A percentile compares a stretch with the other conserved stretches of the same genome.
Evolutionary conservation across 2,888 invertebrate species (phyloP).

Genomic region (Eupithecia abbreviata): DNA sequence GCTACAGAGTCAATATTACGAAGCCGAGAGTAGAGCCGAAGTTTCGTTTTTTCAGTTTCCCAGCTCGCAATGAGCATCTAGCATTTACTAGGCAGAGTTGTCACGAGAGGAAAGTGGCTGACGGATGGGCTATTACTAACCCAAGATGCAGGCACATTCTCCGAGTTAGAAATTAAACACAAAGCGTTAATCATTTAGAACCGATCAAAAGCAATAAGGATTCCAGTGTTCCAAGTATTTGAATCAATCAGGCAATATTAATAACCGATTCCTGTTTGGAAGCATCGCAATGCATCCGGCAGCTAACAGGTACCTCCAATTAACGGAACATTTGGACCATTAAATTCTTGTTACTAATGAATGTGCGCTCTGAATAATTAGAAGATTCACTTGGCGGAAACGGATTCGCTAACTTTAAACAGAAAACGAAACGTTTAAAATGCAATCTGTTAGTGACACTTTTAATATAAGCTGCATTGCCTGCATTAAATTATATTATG

Average conservation of each 20-base stretch:
- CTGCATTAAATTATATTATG: constrained; percentile 76
- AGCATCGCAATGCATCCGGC: constrained; percentile 56
- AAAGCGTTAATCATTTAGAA: constrained; percentile 41
- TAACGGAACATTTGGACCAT: constrained; percentile 65
- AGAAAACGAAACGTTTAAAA: constrained; percentile 39
- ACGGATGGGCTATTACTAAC: not conserved
- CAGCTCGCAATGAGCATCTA: not conserved
- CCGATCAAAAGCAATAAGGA: constrained; percentile 61
- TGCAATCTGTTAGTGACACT: constrained; percentile 53
- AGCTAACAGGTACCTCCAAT: constrained; percentile 71
- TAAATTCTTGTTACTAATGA: constrained; percentile 53
- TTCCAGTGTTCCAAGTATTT: constrained; percentile 56
- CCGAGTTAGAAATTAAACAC: not conserved
- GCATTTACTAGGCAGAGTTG: not conserved
- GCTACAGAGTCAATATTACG: not conserved
- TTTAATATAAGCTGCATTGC: constrained; percentile 65
- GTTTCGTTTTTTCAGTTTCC: not conserved
- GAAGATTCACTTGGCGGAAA: constrained; percentile 46
- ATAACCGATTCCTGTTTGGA: constrained; percentile 60
- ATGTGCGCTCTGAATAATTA: constrained; percentile 52
- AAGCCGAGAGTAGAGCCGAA: not conserved
- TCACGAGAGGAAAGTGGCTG: not conserved
- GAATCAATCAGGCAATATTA: constrained; percentile 55
- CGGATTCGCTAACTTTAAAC: constrained; percentile 41
- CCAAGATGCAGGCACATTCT: not conserved